These are phyloP conservation scores for Imbricaverruca yamaguchii DNA, from an alignment of 2,888 invertebrate genomes.

Conservation along the genomic window DNA sequence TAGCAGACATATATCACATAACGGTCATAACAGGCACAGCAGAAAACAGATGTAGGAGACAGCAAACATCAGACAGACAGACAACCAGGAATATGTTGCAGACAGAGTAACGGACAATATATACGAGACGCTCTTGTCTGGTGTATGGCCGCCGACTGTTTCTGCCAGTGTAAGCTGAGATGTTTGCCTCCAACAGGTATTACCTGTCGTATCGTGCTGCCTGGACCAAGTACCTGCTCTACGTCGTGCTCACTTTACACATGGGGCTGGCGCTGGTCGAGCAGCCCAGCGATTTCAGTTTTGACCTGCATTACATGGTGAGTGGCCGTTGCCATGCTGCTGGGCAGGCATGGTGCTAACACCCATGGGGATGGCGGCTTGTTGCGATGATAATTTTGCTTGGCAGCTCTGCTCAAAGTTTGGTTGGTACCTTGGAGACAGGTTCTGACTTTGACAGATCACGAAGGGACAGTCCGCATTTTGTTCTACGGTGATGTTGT, in stretches of 20 bases:
- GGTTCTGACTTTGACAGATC: too few relatives aligned
- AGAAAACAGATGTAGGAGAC: neutral
- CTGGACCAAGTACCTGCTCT: slow-evolving; percentile 27
- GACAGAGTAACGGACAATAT: neutral
- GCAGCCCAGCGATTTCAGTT: slow-evolving; percentile 28
- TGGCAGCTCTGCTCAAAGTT: too few relatives aligned
- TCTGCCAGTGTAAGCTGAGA: neutral
- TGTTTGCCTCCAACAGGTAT: slow-evolving; percentile 24
- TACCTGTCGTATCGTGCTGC: slow-evolving; percentile 30
- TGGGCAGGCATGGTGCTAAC: too few relatives aligned
- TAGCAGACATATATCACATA: too few relatives aligned
- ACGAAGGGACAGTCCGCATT: too few relatives aligned
- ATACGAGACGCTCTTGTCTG: too few relatives aligned
- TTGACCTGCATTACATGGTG: slow-evolving; percentile 28
- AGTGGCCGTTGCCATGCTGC: neutral
- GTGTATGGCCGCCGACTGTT: too few relatives aligned
- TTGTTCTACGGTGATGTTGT: too few relatives aligned
- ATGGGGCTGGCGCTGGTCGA: slow-evolving; percentile 30
- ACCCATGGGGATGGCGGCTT: too few relatives aligned
- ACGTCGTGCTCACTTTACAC: slow-evolving; percentile 27
- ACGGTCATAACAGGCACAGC: neutral
- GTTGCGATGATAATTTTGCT: too few relatives aligned
- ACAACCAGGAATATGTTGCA: neutral
- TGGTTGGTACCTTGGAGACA: too few relatives aligned
- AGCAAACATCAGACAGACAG: neutral